Evolutionary conservation across 2,888 invertebrate genomes (phyloP), one percentile per base, ranked within the genome.

Genomic region (Andrena chrysosceles): DNA sequence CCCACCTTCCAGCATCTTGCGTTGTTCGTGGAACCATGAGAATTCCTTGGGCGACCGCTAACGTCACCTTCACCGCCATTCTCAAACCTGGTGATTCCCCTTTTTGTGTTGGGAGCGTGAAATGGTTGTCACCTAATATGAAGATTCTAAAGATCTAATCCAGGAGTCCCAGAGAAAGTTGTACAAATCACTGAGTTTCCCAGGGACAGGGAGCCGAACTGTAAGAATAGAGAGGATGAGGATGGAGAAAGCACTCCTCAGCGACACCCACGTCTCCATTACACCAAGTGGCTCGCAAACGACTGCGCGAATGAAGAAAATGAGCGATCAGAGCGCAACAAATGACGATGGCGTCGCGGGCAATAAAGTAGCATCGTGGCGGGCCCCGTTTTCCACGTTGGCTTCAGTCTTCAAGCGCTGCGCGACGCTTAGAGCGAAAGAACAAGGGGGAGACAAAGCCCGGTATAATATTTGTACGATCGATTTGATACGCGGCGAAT

Each of bases 401-500:
- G 26, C 6, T 10, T n/a, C 48, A n/a, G 31, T 42, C 52, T 5
- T 26, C 23, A 1, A 42, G 42, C 29, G 5, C 5, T 26, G 23
- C 10, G 52, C 35, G n/a, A 49, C 23, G 31, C 8, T 7, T 10
- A 13, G 7, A 2, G 10, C 26, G n/a, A 74, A 29, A 31, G 13
- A 52, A 54, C 64, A 29, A 42, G 20, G 54, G 52, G 60, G 10
- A 48, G 31, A 62, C 42, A 29, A 56, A 66, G 56, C 10, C 33
- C 54, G 20, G 23, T n/a, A 48, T 2, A 56, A 71, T 67, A 59
- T 70, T 71, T 48, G 62, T 66, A 33, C 62, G 49, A 84, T 78
- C 78, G 72, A 75, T 78, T 71, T 48, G 52, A 29, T 31, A 48
- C 52, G 8, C 59, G 52, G 16, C 20, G 42, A 63, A 81, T 59